Base-by-base conservation (phyloP, 37 sponge, comb jelly and placozoan species). In the Oopsacas minuta region DNA sequence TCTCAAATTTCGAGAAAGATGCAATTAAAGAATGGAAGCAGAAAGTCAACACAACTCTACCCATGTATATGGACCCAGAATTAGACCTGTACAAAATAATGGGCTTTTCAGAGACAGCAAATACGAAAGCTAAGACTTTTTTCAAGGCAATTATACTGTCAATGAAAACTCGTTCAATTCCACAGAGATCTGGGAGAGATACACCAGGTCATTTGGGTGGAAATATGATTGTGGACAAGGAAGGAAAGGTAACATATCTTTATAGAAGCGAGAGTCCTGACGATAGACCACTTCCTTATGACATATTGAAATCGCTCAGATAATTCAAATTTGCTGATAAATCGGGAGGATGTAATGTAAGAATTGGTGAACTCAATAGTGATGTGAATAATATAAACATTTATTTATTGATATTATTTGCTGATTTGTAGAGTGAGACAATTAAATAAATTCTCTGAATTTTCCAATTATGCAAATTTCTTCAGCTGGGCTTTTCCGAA, bases 351-450 rank as follows among this genome's bases (percentile, higher is more conserved):
- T 32, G 75, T 25, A 12, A 61, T 42, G 49, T 42, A 61, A 25
- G 20, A 46, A 46, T 22, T 46, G 17, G 51, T 12, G 51, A 22
- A n/a, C 75, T 25, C 75, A 61, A 20, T n/a, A 7, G 28, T 61
- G 75, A 61, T 20, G 75, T 5, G 30, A 61, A 61, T 61, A 61
- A 34, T 61, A 61, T 3, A 61, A 61, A 61, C 75, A 61, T 32
- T 20, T 12, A 32, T 17, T 8, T 17, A 42, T 42, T 42, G 49
- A 15, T 61, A 61, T 61, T 61, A 61, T 61, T 61, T 61, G 20
- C 75, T 20, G 75, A 61, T 61, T n/a, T 61, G 22, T 61, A 25
- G 75, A 25, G 75, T 61, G n/a, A n/a, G n/a, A n/a, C 75, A 61
- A 25, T 61, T n/a, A 5, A 42, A 42, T 42, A n/a, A n/a, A n/a